phyloP scores from a whole-genome alignment of 2,888 invertebrate species.

The Lycia hirtaria region DNA sequence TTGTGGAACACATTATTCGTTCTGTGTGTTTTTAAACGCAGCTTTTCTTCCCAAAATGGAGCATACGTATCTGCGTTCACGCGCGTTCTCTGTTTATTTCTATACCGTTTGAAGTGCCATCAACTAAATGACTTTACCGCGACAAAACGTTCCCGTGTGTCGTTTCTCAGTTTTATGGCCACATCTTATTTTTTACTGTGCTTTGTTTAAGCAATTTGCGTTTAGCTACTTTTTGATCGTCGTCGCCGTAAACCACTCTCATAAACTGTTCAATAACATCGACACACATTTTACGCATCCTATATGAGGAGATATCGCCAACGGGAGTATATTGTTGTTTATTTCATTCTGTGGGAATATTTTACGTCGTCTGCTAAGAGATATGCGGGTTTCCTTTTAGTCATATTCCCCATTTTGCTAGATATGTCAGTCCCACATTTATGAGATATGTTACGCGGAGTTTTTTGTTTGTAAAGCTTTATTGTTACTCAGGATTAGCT shows the following conservation, averaged over 20 bases:
- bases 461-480: conserved; percentile 27
- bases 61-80: conserved; percentile 41
- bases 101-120: conserved; percentile 64
- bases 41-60: conserved; percentile 64
- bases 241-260: conserved; percentile 24
- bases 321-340: conserved; percentile 30
- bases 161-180: conserved; percentile 52
- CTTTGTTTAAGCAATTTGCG: conserved; percentile 42
- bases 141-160: conserved; percentile 55
- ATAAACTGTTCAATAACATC: conserved; percentile 34
- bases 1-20: conserved; percentile 34
- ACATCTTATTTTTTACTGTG: conserved; percentile 41
- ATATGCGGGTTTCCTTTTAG: conserved; percentile 31
- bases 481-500: conserved; percentile 29
- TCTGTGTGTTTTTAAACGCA: conserved; percentile 49
- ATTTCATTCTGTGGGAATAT: conserved; percentile 31
- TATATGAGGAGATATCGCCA: conserved; percentile 18
- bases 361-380: conserved; percentile 23
- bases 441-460: conserved; percentile 21
- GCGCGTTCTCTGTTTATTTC: conserved; percentile 60
- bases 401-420: conserved; percentile 24
- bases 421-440: conserved; percentile 24
- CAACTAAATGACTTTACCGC: conserved; percentile 59
- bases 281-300: conserved; percentile 23
- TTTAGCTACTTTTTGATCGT: conserved; percentile 31